Evolutionary conservation across 2,888 invertebrate species (phyloP).

Genomic region (Lasius fuliginosus): DNA sequence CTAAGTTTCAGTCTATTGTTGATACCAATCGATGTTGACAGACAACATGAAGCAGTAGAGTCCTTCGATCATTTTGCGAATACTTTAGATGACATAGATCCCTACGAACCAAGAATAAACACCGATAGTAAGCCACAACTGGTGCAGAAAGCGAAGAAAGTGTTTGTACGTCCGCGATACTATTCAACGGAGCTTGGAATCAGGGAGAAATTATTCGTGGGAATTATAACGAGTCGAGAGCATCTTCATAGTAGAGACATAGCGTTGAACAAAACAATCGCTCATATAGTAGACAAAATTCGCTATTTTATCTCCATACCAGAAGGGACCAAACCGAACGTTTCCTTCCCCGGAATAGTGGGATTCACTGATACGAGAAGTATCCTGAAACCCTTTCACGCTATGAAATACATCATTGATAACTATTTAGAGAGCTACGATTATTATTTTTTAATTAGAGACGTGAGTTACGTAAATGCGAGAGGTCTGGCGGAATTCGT

Average conservation of each 20-base stretch:
- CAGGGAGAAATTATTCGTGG: conserved; percentile 95
- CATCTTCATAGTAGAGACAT: conserved; percentile 91
- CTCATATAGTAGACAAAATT: conserved; percentile 93
- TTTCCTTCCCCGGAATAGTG: conserved; percentile 91
- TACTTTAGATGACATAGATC: conserved; percentile 80
- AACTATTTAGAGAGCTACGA: conserved; percentile 96
- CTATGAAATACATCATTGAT: conserved; percentile 95
- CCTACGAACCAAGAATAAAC: conserved; percentile 87
- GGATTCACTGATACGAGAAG: conserved; percentile 94
- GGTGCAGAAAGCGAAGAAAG: conserved; percentile 87
- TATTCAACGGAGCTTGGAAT: conserved; percentile 98
- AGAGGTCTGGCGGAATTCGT: conserved; percentile 91
- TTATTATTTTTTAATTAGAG: conserved; percentile 96
- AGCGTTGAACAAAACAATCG: conserved; percentile 96
- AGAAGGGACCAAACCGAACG: conserved; percentile 87
- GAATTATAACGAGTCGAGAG: conserved; percentile 93
- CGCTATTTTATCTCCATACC: conserved; percentile 91
- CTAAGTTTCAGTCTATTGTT: conserved; percentile 88
- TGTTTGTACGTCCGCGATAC: conserved; percentile 94
- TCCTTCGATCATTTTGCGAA: conserved; percentile 68
- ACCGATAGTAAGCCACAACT: conserved; percentile 86
- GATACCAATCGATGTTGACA: conserved; percentile 86
- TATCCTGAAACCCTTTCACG: conserved; percentile 94
- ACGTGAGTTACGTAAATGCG: conserved; percentile 94
- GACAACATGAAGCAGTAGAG: conserved; percentile 72